Conservation (phyloP, 2,113 vertebrate genomes). For the Myanophis thanlyinensis region DNA sequence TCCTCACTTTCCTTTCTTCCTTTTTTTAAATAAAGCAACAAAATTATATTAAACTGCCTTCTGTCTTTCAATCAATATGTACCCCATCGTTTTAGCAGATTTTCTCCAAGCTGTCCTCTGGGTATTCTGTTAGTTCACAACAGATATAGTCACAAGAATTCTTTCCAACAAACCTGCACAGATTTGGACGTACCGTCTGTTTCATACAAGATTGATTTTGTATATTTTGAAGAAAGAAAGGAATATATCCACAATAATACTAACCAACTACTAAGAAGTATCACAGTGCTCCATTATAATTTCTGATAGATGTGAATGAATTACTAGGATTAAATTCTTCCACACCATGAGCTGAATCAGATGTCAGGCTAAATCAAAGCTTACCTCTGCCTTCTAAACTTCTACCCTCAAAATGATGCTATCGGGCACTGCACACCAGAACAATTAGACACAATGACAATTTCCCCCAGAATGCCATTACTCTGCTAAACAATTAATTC, state of each 20-base stretch:
- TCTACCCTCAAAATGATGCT: too few relatives aligned
- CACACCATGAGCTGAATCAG: background rate
- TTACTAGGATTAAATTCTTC: background rate
- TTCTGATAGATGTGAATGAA: background rate
- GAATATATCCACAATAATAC: background rate
- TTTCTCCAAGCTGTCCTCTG: constrained; percentile 15
- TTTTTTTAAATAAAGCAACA: constrained; percentile 52
- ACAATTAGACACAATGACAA: too few relatives aligned
- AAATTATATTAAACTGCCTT: constrained; percentile 50
- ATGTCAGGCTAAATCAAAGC: background rate
- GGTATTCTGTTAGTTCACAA: constrained; percentile 26
- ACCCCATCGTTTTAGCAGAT: background rate
- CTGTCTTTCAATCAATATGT: constrained; percentile 28
- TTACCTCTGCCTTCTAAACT: background rate
- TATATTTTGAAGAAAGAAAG: constrained; percentile 20
- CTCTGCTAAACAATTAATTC: too few relatives aligned
- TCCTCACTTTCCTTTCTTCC: constrained; percentile 45
- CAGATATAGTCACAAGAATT: constrained; percentile 8
- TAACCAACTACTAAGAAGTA: background rate
- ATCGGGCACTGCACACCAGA: too few relatives aligned
- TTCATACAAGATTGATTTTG: constrained; percentile 1
- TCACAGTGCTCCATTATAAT: background rate
- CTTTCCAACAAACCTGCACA: background rate
- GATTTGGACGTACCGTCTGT: constrained; percentile 15
- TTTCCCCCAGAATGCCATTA: too few relatives aligned